Evolutionary conservation across 35 echinoderm and acorn worm genomes (phyloP).

Genomic region (Diadema setosum): DNA sequence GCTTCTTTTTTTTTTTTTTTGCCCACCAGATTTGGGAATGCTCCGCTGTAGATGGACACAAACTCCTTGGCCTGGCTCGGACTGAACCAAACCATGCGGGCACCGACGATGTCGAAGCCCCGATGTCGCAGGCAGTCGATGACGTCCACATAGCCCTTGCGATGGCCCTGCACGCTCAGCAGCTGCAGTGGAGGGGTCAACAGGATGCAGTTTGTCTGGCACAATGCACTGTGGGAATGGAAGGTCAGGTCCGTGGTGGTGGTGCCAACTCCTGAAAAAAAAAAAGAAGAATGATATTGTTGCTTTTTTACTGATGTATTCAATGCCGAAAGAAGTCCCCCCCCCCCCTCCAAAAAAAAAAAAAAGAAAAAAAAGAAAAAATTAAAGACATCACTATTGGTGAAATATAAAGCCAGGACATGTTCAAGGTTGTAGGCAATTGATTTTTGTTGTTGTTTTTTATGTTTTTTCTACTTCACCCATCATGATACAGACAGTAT

Average conservation of each 20-base stretch:
- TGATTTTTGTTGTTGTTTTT: too few species aligned
- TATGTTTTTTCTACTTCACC: too few species aligned
- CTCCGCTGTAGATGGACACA: slow-evolving; percentile 27
- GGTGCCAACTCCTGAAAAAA: slow-evolving; percentile 65
- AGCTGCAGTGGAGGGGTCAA: slow-evolving; percentile 82
- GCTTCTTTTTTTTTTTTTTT: too few species aligned
- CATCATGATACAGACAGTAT: too few species aligned
- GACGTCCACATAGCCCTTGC: slow-evolving; percentile 83
- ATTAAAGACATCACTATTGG: too few species aligned
- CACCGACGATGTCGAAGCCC: slow-evolving; percentile 72
- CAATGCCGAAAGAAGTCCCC: too few species aligned
- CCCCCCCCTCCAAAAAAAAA: too few species aligned
- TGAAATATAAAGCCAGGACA: too few species aligned
- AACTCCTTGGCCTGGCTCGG: slow-evolving; percentile 59
- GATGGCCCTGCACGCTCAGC: slow-evolving; percentile 41
- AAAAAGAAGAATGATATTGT: neutral
- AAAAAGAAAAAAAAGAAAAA: too few species aligned
- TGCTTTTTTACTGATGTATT: too few species aligned
- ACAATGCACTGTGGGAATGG: slow-evolving; percentile 81
- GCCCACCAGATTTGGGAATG: slow-evolving; percentile 62
- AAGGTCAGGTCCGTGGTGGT: slow-evolving; percentile 61
- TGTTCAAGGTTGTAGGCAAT: too few species aligned
- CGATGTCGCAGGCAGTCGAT: slow-evolving; percentile 55
- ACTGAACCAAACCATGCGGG: slow-evolving; percentile 89
- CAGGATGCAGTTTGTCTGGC: slow-evolving; percentile 93